These are phyloP conservation scores for Ovis aries DNA, from an alignment of 2,113 vertebrate genomes.

Conservation along the genomic window ARS-UI_Ramb_v3.0 NC_056059.1:4017001-4017500, in stretches of 20 bases:
- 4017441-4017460: neutral
- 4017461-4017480: neutral
- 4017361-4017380: neutral
- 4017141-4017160: neutral
- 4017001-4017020: neutral
- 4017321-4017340: neutral
- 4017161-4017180: neutral
- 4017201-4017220: neutral
- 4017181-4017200: neutral
- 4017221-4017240: neutral
- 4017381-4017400: neutral
- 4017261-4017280: neutral
- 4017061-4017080: neutral
- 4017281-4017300: neutral
- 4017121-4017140: neutral
- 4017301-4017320: neutral
- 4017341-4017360: neutral
- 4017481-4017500: neutral
- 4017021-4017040: neutral
- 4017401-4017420: neutral
- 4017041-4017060: neutral
- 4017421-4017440: neutral
- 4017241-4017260: neutral
- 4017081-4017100: neutral
- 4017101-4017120: neutral